phyloP scores from a whole-genome alignment of 2,888 invertebrate species.

The Polietes domitor region DNA sequence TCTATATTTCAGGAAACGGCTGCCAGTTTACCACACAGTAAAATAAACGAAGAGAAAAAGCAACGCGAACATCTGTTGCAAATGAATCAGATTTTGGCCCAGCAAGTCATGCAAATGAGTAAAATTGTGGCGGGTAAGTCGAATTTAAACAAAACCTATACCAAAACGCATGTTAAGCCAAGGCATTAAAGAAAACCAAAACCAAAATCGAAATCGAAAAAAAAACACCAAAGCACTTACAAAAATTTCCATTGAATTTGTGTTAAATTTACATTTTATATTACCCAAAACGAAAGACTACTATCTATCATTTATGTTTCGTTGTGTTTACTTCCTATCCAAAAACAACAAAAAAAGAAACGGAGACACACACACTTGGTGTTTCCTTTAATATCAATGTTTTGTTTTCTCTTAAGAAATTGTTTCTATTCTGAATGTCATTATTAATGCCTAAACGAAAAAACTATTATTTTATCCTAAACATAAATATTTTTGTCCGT shows the following conservation, averaged over 20 bases:
- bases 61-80: constrained; percentile 94
- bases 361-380: constrained; percentile 7
- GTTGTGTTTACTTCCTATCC: constrained; percentile 57
- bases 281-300: constrained; percentile 57
- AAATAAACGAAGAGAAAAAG: constrained; percentile 91
- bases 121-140: constrained; percentile 95
- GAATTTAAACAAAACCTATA: constrained; percentile 50
- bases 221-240: constrained; percentile 63
- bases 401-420: constrained; percentile 16
- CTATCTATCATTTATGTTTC: constrained; percentile 69
- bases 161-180: constrained; percentile 56
- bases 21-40: constrained; percentile 84
- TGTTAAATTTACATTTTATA: constrained; percentile 45
- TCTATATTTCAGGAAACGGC: constrained; percentile 71
- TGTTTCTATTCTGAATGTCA: constrained; percentile 2
- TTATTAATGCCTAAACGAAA: neutral
- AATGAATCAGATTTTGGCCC: constrained; percentile 94
- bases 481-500: neutral
- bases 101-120: constrained; percentile 97
- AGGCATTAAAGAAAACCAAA: constrained; percentile 23
- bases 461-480: neutral
- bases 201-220: too few relatives aligned
- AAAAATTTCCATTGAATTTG: constrained; percentile 62
- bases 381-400: constrained; percentile 46
- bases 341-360: neutral